Evolutionary conservation across 2,797 vertebrate species (phyloP), one percentile per base, ranked within the genome.

Genomic region (Geotrypetes seraphini): DNA sequence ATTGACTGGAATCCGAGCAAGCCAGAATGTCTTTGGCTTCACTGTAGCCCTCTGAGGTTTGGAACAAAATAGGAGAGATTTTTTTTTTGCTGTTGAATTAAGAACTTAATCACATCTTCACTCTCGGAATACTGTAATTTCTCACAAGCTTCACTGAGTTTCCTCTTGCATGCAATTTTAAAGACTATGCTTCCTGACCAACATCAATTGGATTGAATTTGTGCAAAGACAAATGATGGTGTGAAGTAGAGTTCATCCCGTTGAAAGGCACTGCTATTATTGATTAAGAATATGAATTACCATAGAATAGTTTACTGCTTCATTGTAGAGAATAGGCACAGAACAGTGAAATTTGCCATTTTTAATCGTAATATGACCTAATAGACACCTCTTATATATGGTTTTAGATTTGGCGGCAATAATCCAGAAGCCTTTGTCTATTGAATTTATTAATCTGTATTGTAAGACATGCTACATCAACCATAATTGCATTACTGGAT

Each of bases 31-130:
- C 55, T 66, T 45, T 45, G 63, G 66, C 34, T 47, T 66, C 55
- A 37, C 39, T 59, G 52, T 32, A 46, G 32, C 50, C 31, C 56
- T 60, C n/a, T 71, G 63, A 67, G 70, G 70, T 73, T 69, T 66
- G 1, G 2, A 36, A 47, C 57, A 46, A 19, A 21, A 47, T 44
- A 0, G 33, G 57, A 64, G 61, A 73, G 63, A 59, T 62, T 47
- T 34, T 50, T 61, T 62, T 47, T 34, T 50, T 61, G 30, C 50
- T 52, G 46, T 52, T 64, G 62, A 60, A 56, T 47, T 53, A 51
- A 57, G 47, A 45, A 24, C 46, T 59, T 54, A 71, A 61, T 22
- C 46, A 39, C 59, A 58, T 48, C 64, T 60, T 30, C 19, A 57
- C 35, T 12, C 25, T 37, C 64, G 61, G 57, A 68, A 47, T 45